phyloP scores from a whole-genome alignment of 2,113 vertebrate species.

The Ginglymostoma cirratum region DNA sequence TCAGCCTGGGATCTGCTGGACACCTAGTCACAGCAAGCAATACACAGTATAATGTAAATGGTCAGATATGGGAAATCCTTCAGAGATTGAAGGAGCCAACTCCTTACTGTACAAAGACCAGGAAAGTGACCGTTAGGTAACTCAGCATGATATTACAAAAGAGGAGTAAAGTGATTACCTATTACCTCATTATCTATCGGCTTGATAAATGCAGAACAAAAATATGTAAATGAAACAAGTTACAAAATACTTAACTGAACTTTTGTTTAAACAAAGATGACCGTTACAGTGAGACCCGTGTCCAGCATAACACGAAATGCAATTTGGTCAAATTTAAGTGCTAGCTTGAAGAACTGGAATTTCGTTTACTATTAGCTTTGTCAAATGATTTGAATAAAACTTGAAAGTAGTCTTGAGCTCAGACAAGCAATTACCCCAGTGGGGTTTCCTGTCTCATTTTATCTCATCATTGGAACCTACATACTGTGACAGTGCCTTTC shows the following conservation, averaged over 20 bases:
- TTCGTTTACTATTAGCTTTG: neutral
- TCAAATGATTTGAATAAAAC: constrained; percentile 5
- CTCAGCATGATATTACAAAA: neutral
- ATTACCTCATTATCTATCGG: neutral
- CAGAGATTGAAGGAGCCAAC: neutral
- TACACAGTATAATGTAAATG: neutral
- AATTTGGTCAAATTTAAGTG: neutral
- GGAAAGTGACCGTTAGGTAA: neutral
- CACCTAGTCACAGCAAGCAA: neutral
- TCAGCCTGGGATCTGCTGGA: neutral
- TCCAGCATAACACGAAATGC: neutral
- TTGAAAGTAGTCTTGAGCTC: neutral
- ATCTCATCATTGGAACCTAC: neutral
- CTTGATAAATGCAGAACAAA: neutral
- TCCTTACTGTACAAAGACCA: neutral
- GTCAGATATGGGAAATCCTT: neutral
- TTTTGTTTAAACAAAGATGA: neutral
- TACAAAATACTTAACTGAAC: neutral
- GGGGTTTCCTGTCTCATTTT: neutral
- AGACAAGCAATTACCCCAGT: neutral
- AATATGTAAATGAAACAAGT: neutral
- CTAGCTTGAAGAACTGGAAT: neutral
- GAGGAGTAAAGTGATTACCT: neutral
- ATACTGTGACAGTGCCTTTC: neutral
- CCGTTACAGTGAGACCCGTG: neutral